Base-by-base conservation (phyloP, 2,888 invertebrate species). In the Sthenelais limicola region DNA sequence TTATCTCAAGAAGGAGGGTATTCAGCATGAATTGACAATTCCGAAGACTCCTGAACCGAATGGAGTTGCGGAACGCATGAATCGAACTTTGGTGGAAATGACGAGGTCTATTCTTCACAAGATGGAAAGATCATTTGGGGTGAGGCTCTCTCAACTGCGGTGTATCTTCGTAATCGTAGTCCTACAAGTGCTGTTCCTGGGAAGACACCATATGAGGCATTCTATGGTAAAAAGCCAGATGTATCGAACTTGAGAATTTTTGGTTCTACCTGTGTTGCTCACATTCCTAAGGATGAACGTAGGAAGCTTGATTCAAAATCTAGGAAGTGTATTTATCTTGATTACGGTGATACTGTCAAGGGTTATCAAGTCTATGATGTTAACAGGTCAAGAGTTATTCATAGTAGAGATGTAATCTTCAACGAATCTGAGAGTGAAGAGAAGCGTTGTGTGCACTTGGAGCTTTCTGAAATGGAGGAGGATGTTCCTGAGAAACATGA, bases 11-110 rank as follows among this genome's bases (percentile, higher is more conserved):
- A 69, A 62, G 24, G 73, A 77, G 62, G 84, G 84, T 4, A 86
- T 86, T n/a, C 56, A 58, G 15, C 84, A 85, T 73, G 80, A 86
- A 74, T 74, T 72, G n/a, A 81, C 84, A 1, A 76, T 78, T 0
- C 78, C 83, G 0, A 81, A 87, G 49, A 83, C 79, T 0, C 85
- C 84, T 0, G 77, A 86, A 68, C 82, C 85, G 58, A 86, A 87
- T 74, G 85, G 84, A 3, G 73, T 73, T 67, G 82, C 84, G 0
- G 86, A 86, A 58, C 49, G 84, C 0, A 79, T 80, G 30, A 85
- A 85, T 30, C 70, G 82, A 1, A 84, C 82, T 5, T 73, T 86
- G 0, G 71, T 84, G 43, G 83, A 85, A 32, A 78, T 74, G 72
- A 82, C 81, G 0, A 74, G 83, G 38, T 81, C 43, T 28, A 67